Base-by-base conservation (phyloP, 2,888 invertebrate species). In the Hypomecis punctinalis region DNA sequence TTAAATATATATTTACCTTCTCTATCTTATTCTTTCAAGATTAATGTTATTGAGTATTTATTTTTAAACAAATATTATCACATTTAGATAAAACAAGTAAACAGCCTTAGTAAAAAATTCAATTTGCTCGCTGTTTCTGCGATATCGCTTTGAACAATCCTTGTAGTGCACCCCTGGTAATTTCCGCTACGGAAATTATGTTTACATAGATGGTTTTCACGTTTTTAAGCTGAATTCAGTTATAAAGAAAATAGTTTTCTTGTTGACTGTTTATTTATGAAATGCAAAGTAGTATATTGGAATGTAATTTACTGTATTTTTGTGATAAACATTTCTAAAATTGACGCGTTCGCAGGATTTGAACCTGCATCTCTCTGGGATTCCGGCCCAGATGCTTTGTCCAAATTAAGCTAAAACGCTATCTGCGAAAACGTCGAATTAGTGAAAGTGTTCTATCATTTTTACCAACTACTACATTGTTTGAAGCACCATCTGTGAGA, bases 161-260 rank as follows among this genome's bases (percentile, higher is more conserved):
- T n/a, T 53, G 47, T 40, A 54, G 47, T 54, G 61, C 33, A 46
- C 42, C 54, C 47, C 11, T 23, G 43, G 42, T 55, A 61, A 49
- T 61, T 61, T 60, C 54, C 61, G 54, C 48, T 36, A 9, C 54
- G 61, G 61, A 61, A 36, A 61, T 61, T 61, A 36, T 54, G 49
- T 61, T 54, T 47, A 56, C 46, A 47, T 56, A 5, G 13, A 46
- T 10, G 11, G 13, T 46, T 46, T 37, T 55, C 37, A 23, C 13
- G 10, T 33, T 39, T 47, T n/a, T 39, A n/a, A 9, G 36, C 7
- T 39, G 13, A 39, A 39, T 51, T 39, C n/a, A n/a, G n/a, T n/a
- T 23, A 9, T 13, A 5, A 37, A 37, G 51, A 37, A 51, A 8
- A 23, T 52, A 52, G 40, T 52, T 40, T 6, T 52, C 23, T 23